A percentile compares a stretch with the other conserved stretches of the same genome.
phyloP scores from a whole-genome alignment of 2,888 invertebrate species.

The Erpobdella octoculata region DNA sequence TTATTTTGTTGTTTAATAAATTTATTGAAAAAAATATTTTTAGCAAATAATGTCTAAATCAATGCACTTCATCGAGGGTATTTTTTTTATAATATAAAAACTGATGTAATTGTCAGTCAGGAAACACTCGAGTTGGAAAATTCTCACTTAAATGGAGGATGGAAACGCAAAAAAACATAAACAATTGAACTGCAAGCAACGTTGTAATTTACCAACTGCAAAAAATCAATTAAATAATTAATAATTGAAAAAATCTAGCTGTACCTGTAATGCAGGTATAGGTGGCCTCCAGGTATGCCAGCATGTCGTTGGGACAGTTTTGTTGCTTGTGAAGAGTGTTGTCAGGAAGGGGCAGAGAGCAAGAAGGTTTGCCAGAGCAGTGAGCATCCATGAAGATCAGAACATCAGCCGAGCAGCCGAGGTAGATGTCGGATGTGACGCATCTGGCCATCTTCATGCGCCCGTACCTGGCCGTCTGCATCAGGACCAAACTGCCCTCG shows the following conservation, averaged over 20 bases:
- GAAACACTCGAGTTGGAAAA: no score
- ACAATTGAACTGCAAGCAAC: not conserved
- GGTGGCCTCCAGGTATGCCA: constrained; percentile 27
- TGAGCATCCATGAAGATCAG: constrained; percentile 26
- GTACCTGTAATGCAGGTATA: constrained; percentile 26
- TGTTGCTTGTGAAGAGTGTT: constrained; percentile 21
- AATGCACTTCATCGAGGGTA: no score
- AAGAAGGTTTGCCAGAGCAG: constrained; percentile 27
- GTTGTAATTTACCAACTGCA: not conserved
- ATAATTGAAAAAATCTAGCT: not conserved
- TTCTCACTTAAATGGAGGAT: no score
- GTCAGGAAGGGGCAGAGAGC: constrained; percentile 23
- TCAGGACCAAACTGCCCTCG: not conserved
- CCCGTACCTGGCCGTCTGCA: constrained; percentile 25
- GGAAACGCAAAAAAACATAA: not conserved
- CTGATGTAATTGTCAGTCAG: no score
- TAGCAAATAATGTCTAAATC: no score
- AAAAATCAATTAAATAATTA: not conserved
- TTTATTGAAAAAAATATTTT: no score
- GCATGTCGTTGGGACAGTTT: constrained; percentile 27
- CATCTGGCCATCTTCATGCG: constrained; percentile 26
- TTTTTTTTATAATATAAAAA: no score
- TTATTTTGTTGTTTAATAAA: no score
- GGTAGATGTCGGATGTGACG: constrained; percentile 12
- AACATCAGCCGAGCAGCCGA: constrained; percentile 32